Conservation (phyloP, 1,140 invertebrate species). For the Solen grandis region DNA sequence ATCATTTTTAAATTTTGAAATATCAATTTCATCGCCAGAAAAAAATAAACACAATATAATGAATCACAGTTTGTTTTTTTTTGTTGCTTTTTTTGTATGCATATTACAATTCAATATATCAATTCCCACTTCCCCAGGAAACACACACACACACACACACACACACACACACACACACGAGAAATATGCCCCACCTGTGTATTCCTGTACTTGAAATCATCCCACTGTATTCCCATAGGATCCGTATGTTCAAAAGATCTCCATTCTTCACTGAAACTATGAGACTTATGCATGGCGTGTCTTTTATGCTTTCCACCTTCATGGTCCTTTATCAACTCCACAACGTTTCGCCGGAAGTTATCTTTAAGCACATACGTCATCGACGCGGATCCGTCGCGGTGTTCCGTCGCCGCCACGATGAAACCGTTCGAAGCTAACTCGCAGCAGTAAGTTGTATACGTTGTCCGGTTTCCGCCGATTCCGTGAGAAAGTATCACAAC, state of each 20-base stretch:
- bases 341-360: conserved; percentile 55
- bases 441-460: conserved; percentile 84
- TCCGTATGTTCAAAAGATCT: conserved; percentile 71
- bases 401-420: conserved; percentile 85
- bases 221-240: conserved; percentile 64
- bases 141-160: no score
- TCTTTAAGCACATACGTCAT: conserved; percentile 82
- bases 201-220: conserved; percentile 80
- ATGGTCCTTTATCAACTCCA: conserved; percentile 35
- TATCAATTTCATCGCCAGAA: no score
- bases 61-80: no score
- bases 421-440: conserved; percentile 87
- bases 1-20: no score
- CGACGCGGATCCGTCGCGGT: conserved; percentile 85
- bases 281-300: conserved; percentile 52
- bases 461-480: conserved; percentile 84
- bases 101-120: no score
- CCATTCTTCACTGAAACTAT: conserved; percentile 75
- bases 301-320: conserved; percentile 27
- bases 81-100: no score
- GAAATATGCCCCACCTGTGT: conserved; percentile 77
- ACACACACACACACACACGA: no score
- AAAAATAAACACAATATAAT: no score
- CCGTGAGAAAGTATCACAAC: conserved; percentile 87
- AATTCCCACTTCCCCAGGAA: no score